Percentiles rank a stretch among this genome's conserved stretches.
These are phyloP conservation scores for Globicephala melas DNA, from an alignment of 2,113 vertebrate species.

Conservation along the genomic window DNA sequence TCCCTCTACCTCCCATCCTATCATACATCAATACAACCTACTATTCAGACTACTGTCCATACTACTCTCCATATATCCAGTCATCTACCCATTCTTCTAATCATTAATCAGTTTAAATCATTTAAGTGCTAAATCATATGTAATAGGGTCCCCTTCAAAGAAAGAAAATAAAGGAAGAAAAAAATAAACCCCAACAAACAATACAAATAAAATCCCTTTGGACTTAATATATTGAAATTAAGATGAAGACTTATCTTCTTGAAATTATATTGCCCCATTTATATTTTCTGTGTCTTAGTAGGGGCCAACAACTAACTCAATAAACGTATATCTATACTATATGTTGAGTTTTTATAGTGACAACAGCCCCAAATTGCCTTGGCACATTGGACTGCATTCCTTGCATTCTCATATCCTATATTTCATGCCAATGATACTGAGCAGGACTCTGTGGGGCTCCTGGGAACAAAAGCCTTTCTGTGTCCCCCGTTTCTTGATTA, in stretches of 20 bases:
- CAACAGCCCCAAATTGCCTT: not conserved
- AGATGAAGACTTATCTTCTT: not conserved
- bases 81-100: not conserved
- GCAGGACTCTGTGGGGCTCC: not conserved
- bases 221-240: not conserved
- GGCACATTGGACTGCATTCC: not conserved
- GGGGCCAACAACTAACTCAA: not conserved
- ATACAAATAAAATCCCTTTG: not conserved
- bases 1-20: not conserved
- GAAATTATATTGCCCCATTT: not conserved
- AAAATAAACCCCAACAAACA: not conserved
- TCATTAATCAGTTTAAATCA: not conserved
- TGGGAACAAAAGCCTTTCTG: not conserved
- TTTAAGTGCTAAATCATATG: not conserved
- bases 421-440: not conserved
- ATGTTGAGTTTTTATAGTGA: not conserved
- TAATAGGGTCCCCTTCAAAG: not conserved
- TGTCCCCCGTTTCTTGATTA: not conserved
- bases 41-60: not conserved
- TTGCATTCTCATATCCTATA: not conserved
- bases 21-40: not conserved
- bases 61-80: not conserved
- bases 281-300: not conserved
- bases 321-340: not conserved
- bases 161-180: not conserved